Evolutionary conservation across 2,888 invertebrate genomes (phyloP), one percentile per base, ranked within the genome.

Genomic region (Eueremaeus valkanovi): DNA sequence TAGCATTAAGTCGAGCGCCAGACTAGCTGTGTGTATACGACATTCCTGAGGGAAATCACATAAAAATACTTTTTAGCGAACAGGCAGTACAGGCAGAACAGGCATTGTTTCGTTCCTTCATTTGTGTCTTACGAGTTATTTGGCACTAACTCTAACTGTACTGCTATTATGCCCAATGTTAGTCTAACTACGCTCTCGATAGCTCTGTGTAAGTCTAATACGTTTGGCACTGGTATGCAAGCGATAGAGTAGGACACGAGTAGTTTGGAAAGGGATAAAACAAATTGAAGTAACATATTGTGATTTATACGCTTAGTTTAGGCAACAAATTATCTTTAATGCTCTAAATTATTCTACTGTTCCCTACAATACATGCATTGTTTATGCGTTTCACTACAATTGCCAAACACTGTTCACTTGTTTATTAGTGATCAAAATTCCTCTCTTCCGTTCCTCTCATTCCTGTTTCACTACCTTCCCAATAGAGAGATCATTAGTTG

Each of bases 51-150:
- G 70, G 70, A 70, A 70, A 70, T 70, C 70, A 70, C 70, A 70
- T 42, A 70, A 70, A 55, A 70, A 70, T 70, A 70, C 70, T 70
- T 70, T 70, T 70, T 70, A 70, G 70, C 45, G 70, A 36, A 66
- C 21, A 66, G 55, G 21, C 21, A 21, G 3, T 33, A n/a, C n/a
- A n/a, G n/a, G n/a, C 61, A 61, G 24, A 45, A 16, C 45, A 45
- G 3, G 8, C 45, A 70, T 70, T 70, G 70, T n/a, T 70, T 70
- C 58, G 16, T 70, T 24, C 27, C 27, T 45, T 70, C 70, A 70
- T 70, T 70, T 70, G 45, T 70, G 70, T 70, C 70, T 27, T 70
- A 70, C 36, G 42, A 70, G 63, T 66, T 66, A 66, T 58, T 29
- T 58, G 29, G 16, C 31, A 13, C 58, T 31, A 27, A n/a, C n/a